phyloP scores from a whole-genome alignment of 2,113 vertebrate genomes.

The Numida meleagris region DNA sequence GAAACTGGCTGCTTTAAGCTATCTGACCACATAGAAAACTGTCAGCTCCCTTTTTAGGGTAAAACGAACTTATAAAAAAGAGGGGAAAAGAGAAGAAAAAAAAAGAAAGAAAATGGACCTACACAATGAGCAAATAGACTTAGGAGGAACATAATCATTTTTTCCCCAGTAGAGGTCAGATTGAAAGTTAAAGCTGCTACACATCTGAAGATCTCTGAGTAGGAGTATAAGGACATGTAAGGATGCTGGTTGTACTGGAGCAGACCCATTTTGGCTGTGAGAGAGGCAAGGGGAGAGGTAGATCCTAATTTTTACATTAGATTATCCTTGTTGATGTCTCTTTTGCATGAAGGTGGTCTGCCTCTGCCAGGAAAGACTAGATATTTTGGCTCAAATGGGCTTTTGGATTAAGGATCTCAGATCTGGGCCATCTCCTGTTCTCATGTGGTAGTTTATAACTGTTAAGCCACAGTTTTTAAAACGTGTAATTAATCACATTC shows the following conservation, averaged over 20 bases:
- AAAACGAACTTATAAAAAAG: not conserved
- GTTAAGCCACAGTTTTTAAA: not conserved
- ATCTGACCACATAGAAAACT: not conserved
- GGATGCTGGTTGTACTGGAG: not conserved
- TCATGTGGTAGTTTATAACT: not conserved
- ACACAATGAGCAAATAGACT: not conserved
- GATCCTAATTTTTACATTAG: not conserved
- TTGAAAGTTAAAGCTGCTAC: not conserved
- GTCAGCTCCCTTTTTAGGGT: not conserved
- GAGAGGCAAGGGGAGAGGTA: not conserved
- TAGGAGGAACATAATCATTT: not conserved
- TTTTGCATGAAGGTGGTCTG: not conserved
- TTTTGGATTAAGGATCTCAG: not conserved
- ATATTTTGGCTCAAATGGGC: not conserved
- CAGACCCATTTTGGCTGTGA: constrained; percentile 1
- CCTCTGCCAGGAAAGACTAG: constrained; percentile 24
- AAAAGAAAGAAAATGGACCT: not conserved
- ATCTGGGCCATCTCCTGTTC: not conserved
- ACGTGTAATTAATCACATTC: not conserved
- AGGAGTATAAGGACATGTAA: not conserved
- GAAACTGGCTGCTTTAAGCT: not conserved
- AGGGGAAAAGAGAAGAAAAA: too few species aligned
- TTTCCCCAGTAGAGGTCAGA: not conserved
- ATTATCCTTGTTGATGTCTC: not conserved
- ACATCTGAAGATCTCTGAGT: not conserved